Conservation (phyloP, 2,113 vertebrate species). For the Ceratotherium simum region DNA sequence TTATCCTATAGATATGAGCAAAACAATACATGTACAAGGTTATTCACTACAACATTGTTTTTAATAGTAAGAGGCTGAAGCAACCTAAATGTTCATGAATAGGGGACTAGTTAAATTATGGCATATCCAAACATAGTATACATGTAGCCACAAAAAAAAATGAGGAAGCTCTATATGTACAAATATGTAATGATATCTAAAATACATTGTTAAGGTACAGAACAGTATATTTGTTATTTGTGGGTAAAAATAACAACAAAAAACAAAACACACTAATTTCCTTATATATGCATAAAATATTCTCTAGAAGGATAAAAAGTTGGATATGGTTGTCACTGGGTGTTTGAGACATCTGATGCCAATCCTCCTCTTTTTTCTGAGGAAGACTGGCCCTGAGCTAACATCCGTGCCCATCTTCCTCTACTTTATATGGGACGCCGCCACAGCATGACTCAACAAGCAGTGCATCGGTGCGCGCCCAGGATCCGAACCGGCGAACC, state of each 20-base stretch:
- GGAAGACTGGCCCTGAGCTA: too few species aligned
- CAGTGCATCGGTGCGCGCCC: too few species aligned
- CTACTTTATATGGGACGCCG: too few species aligned
- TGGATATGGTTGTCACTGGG: neutral
- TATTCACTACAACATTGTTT: neutral
- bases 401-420: too few species aligned
- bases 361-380: too few species aligned
- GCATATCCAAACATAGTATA: neutral
- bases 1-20: neutral
- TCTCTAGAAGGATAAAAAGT: neutral
- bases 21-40: neutral
- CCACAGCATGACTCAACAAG: too few species aligned
- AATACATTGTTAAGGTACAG: neutral
- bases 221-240: neutral
- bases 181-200: neutral
- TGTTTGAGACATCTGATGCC: neutral
- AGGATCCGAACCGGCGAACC: too few species aligned
- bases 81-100: neutral
- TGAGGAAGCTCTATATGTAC: neutral
- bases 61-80: neutral
- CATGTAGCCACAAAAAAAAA: neutral
- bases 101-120: neutral
- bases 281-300: neutral
- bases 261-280: neutral
- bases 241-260: neutral